Base-by-base conservation (phyloP, 2,888 invertebrate genomes). In the Xylota segnis region DNA sequence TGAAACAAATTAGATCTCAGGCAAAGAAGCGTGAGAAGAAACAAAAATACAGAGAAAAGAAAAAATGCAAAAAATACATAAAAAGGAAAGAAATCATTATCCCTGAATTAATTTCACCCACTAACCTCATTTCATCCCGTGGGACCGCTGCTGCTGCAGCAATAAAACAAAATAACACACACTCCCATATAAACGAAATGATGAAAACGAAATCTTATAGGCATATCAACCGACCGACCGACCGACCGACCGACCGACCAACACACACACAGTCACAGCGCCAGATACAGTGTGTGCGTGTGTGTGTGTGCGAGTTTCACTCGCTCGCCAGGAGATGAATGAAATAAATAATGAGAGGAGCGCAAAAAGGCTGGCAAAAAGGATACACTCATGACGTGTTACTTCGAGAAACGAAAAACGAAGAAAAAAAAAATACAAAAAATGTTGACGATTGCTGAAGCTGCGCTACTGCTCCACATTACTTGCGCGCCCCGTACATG, bases 91-190 rank as follows among this genome's bases (percentile, higher is more conserved):
- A 77, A 77, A 86, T 86, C 86, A 86, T 86, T 86, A 86, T 86
- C 86, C 86, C 86, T 82, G 86, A 82, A 86, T 86, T 86, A 86
- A 82, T 86, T 86, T 86, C 86, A 86, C 86, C 86, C 86, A 86
- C 86, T 86, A 82, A 86, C 86, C 86, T 77, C 86, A 86, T 86
- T 86, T 86, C 50, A 77, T 86, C 86, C 86, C 76, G 82, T 72
- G 86, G 86, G 86, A 86, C 47, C 56, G 45, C 54, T 78, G 78
- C 61, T 82, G 82, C 82, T 82, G 86, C 86, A 82, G 71, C 72
- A 86, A 82, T 82, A 82, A 82, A 86, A 76, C 66, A 84, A 76
- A 72, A 81, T 72, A 65, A 66, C 56, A 50, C 72, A 56, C 72
- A 77, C 27, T 75, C 43, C 10, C 32, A 27, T 18, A 59, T 29